phyloP scores from a whole-genome alignment of 2,797 vertebrate species.

The Margarornis squamiger region DNA sequence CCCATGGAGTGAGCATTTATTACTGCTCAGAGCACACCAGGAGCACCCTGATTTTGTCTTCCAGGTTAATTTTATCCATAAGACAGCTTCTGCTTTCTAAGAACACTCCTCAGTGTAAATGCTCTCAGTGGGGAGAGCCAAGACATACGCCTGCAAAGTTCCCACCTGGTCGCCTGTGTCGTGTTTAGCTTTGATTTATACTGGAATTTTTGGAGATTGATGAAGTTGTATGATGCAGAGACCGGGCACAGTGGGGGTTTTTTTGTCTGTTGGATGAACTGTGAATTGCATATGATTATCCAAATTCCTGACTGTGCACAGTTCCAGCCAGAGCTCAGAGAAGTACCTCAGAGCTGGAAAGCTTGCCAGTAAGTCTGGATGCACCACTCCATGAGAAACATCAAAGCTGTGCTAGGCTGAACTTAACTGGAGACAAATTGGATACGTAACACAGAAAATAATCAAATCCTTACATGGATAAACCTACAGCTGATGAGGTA shows the following conservation, averaged over 20 bases:
- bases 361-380: neutral
- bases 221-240: neutral
- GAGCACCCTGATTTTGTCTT: neutral
- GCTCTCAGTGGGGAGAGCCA: neutral
- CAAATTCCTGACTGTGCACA: neutral
- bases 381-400: neutral
- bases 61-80: neutral
- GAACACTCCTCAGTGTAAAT: neutral
- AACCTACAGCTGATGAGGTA: neutral
- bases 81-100: neutral
- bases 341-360: neutral
- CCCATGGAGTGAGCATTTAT: neutral
- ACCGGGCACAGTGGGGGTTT: rapidly evolving
- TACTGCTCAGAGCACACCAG: neutral
- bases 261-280: neutral
- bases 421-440: neutral
- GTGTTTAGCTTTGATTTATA: neutral
- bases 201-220: rapidly evolving
- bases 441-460: neutral
- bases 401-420: neutral
- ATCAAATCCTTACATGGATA: neutral
- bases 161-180: neutral
- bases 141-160: neutral
- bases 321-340: neutral
- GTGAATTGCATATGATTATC: rapidly evolving